Evolutionary conservation across 2,113 vertebrate genomes (phyloP).

Genomic region (Pelmatolapia mariae): DNA sequence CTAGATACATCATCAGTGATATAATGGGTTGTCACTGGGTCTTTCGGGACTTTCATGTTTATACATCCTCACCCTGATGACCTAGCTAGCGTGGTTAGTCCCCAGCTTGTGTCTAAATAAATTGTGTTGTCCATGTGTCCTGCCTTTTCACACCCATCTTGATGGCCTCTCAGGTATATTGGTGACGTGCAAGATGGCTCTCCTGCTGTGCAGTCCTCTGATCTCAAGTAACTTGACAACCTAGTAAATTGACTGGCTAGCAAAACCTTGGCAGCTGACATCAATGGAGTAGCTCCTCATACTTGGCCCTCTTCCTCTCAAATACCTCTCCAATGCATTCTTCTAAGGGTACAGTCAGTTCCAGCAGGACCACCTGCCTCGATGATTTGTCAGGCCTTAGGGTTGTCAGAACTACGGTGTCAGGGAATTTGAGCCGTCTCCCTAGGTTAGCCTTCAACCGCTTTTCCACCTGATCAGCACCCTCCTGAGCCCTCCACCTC

Average conservation of each 20-base stretch:
- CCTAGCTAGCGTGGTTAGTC: neutral
- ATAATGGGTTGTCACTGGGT: neutral
- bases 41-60: neutral
- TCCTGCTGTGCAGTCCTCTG: neutral
- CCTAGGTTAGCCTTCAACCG: neutral
- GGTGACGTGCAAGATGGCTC: neutral
- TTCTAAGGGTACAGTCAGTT: neutral
- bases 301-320: neutral
- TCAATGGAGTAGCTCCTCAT: neutral
- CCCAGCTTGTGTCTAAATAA: neutral
- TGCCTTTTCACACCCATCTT: neutral
- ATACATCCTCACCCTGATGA: neutral
- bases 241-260: neutral
- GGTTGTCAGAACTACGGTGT: neutral
- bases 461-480: neutral
- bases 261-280: neutral
- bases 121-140: neutral
- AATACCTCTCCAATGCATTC: neutral
- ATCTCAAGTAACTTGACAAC: neutral
- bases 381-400: neutral
- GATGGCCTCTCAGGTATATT: neutral
- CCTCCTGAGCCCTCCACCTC: neutral
- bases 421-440: neutral
- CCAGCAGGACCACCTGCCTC: neutral
- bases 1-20: neutral